Conservation (phyloP, 2,113 vertebrate genomes). For the Proterorhinus semilunaris region DNA sequence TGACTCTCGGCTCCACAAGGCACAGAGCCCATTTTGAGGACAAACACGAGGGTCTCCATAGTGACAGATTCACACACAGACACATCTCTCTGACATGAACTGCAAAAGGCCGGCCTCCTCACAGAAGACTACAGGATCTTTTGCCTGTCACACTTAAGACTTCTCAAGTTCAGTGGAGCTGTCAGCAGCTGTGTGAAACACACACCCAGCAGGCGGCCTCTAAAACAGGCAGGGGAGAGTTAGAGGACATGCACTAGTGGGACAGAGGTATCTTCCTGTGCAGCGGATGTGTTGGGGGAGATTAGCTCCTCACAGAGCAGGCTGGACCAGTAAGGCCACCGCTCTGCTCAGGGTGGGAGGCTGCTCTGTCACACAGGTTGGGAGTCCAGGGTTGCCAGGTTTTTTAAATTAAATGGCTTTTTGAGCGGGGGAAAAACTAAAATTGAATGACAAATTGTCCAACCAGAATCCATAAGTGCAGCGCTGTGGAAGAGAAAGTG, state of each 20-base stretch:
- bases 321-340: not conserved
- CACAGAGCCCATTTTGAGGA: no score
- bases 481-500: no score
- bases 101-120: no score
- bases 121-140: constrained; percentile 46
- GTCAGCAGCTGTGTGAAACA: constrained; percentile 76
- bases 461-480: no score
- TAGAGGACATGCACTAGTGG: constrained; percentile 46
- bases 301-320: constrained; percentile 2
- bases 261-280: not conserved
- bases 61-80: no score
- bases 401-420: no score
- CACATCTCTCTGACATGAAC: no score
- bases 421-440: no score
- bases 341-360: not conserved
- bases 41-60: no score
- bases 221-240: constrained; percentile 64
- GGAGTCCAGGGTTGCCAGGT: no score
- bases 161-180: constrained; percentile 71
- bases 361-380: not conserved
- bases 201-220: constrained; percentile 62
- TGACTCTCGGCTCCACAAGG: no score
- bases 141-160: constrained; percentile 51
- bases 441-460: no score
- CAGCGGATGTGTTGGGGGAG: not conserved